Conservation (phyloP, 2,888 invertebrate species). For the Rugalucina vietnamica region DNA sequence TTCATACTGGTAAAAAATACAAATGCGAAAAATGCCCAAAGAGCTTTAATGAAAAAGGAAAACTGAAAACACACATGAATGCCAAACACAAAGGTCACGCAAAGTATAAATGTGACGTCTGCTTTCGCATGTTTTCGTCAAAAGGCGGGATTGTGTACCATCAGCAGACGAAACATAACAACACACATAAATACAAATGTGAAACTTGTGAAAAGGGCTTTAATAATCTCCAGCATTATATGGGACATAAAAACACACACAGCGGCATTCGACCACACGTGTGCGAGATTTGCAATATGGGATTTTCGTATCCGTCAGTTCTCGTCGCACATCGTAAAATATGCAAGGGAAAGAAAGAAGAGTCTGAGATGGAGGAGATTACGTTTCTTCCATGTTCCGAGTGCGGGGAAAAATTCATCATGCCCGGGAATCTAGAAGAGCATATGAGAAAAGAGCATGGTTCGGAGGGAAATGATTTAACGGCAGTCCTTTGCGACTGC, state of each 20-base stretch:
- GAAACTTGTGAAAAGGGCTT: constrained; percentile 60
- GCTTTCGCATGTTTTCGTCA: constrained; percentile 51
- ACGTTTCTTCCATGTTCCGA: constrained; percentile 52
- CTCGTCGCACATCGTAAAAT: constrained; percentile 49
- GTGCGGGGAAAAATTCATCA: constrained; percentile 55
- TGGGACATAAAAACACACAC: constrained; percentile 62
- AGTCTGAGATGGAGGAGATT: constrained; percentile 26
- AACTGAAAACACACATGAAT: constrained; percentile 27
- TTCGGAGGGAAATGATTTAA: neutral
- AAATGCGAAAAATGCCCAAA: constrained; percentile 45
- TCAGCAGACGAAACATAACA: constrained; percentile 56
- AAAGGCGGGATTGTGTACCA: constrained; percentile 62
- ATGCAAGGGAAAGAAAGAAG: constrained; percentile 48
- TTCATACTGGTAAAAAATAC: constrained; percentile 44
- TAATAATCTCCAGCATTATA: constrained; percentile 52
- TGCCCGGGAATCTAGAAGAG: constrained; percentile 33
- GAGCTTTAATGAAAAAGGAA: constrained; percentile 31
- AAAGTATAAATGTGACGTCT: constrained; percentile 55
- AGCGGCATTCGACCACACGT: constrained; percentile 47
- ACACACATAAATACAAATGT: constrained; percentile 53
- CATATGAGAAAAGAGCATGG: constrained; percentile 46
- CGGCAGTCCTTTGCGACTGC: constrained; percentile 46
- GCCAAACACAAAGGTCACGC: constrained; percentile 44
- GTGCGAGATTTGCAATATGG: constrained; percentile 50
- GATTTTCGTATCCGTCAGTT: constrained; percentile 57